phyloP scores from a whole-genome alignment of 2,113 vertebrate genomes.

The Genyomyrus donnyi region DNA sequence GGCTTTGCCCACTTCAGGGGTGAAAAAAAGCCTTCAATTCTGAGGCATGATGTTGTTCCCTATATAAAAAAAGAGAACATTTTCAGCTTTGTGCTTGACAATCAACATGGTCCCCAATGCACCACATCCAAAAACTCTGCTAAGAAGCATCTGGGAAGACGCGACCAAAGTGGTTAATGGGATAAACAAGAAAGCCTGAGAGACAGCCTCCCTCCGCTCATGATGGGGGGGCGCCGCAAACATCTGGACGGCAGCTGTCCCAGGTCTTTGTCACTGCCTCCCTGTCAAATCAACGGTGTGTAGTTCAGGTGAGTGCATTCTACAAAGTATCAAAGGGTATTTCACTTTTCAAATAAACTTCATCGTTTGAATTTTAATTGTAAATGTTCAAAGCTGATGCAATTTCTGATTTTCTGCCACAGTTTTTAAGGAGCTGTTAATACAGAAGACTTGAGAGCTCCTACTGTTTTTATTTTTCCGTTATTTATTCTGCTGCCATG shows the following conservation, averaged over 20 bases:
- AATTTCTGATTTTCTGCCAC: background rate
- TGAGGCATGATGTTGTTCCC: background rate
- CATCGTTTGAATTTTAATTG: background rate
- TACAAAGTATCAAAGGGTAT: background rate
- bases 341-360: background rate
- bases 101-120: background rate
- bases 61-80: background rate
- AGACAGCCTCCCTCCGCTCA: slow-evolving; percentile 2
- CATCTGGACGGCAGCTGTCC: slow-evolving; percentile 11
- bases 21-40: background rate
- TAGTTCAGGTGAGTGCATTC: background rate
- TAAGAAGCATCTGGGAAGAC: slow-evolving; percentile 12
- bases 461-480: background rate
- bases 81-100: slow-evolving; percentile 6
- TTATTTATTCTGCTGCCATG: background rate
- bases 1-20: background rate
- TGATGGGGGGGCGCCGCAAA: background rate
- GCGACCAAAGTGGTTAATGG: background rate
- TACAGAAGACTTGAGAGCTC: background rate
- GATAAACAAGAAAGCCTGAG: slow-evolving; percentile 1
- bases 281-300: background rate
- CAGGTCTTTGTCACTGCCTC: background rate
- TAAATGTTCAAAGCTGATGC: background rate
- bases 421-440: background rate
- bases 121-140: background rate